A percentile compares a stretch with the other conserved stretches of the same genome.
Evolutionary conservation across 2,888 invertebrate species (phyloP).

Genomic region (Cetonia aurata): DNA sequence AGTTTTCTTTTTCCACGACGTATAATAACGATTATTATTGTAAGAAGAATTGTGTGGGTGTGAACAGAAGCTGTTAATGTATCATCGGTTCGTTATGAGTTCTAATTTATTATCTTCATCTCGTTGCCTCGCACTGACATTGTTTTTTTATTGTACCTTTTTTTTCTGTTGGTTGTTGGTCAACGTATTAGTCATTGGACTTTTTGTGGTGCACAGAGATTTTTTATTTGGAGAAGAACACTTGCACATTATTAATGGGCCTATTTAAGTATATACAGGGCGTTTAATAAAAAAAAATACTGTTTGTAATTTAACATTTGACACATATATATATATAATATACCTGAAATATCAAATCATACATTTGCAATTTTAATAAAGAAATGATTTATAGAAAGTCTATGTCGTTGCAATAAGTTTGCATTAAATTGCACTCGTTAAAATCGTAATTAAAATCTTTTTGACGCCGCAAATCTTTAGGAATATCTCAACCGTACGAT

Average conservation of each 20-base stretch:
- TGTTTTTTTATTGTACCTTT: conserved; percentile 44
- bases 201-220: conserved; percentile 31
- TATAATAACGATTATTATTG: conserved; percentile 24
- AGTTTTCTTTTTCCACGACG: neutral
- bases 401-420: too few relatives aligned
- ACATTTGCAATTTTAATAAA: too few relatives aligned
- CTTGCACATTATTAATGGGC: conserved; percentile 14
- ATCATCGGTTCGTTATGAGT: conserved; percentile 42
- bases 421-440: too few relatives aligned
- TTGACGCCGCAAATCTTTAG: too few relatives aligned
- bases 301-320: too few relatives aligned
- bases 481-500: too few relatives aligned
- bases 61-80: conserved; percentile 43
- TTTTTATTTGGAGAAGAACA: conserved; percentile 10
- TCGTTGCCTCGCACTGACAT: conserved; percentile 32
- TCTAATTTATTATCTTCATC: conserved; percentile 43
- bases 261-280: too few relatives aligned
- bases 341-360: too few relatives aligned
- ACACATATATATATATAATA: too few relatives aligned
- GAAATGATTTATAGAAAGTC: too few relatives aligned
- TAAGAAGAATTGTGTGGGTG: conserved; percentile 37
- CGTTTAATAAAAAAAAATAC: too few relatives aligned
- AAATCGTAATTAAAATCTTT: too few relatives aligned
- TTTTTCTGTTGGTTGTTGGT: conserved; percentile 33
- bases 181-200: conserved; percentile 42